Evolutionary conservation across 2,797 vertebrate genomes (phyloP).

Genomic region (Danio tinwini): DNA sequence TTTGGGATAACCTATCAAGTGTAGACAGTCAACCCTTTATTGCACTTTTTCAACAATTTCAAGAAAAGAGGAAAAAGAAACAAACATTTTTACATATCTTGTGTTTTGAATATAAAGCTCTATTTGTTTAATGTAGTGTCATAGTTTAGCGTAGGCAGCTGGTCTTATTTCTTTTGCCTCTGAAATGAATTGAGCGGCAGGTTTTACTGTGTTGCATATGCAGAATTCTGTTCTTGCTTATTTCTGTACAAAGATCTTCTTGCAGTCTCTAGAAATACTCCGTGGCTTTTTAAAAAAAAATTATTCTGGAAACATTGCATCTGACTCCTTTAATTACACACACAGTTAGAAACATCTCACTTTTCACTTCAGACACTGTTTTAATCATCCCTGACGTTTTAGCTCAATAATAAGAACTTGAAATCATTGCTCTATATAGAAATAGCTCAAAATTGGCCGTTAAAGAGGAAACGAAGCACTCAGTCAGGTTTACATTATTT

Average conservation of each 20-base stretch:
- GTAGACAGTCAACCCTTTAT: conserved; percentile 88
- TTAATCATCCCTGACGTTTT: too few species aligned
- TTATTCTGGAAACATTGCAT: conserved; percentile 22
- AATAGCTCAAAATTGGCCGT: too few species aligned
- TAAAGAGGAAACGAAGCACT: too few species aligned
- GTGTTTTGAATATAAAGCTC: conserved; percentile 88
- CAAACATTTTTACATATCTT: conserved; percentile 91
- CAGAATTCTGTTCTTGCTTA: conserved; percentile 83
- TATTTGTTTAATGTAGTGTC: conserved; percentile 90
- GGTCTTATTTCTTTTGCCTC: conserved; percentile 76
- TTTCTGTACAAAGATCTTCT: conserved; percentile 85
- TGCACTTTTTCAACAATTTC: conserved; percentile 91
- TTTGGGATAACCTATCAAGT: conserved; percentile 81
- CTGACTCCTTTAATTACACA: neutral
- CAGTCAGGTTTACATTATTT: too few species aligned
- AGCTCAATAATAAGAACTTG: too few species aligned
- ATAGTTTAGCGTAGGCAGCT: conserved; percentile 83
- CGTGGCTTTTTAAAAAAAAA: conserved; percentile 83
- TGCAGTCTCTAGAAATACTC: conserved; percentile 83
- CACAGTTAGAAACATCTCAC: too few species aligned
- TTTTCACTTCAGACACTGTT: too few species aligned
- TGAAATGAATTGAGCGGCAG: conserved; percentile 75
- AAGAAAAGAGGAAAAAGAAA: conserved; percentile 86
- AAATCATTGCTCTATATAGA: too few species aligned
- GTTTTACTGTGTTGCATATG: conserved; percentile 73